phyloP scores from a whole-genome alignment of 2,797 vertebrate species.

The Eulemur albifrons region DNA sequence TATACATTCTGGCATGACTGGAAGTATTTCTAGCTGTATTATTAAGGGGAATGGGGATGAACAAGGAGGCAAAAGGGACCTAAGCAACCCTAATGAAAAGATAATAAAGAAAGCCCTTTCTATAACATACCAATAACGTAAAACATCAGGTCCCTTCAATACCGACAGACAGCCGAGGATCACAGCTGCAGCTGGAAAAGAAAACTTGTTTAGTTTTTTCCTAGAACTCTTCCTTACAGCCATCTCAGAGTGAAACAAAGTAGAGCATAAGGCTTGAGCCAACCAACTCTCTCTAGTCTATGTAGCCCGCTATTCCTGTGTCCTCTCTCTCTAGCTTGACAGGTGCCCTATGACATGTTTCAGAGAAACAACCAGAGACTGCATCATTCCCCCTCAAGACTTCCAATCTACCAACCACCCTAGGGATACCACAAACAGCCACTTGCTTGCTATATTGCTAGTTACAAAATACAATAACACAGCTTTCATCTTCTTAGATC shows the following conservation, averaged over 20 bases:
- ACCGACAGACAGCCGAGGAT: constrained; percentile 95
- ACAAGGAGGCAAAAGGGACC: background rate
- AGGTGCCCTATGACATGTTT: background rate
- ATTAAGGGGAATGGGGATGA: constrained; percentile 26
- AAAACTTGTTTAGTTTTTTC: constrained; percentile 79
- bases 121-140: constrained; percentile 98
- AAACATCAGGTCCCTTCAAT: constrained; percentile 99
- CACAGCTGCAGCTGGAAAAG: constrained; percentile 93
- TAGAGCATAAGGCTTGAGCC: background rate
- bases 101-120: constrained; percentile 54
- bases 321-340: constrained; percentile 2
- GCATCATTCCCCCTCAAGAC: constrained; percentile 21
- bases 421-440: constrained; percentile 55
- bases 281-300: constrained; percentile 22
- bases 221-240: constrained; percentile 40
- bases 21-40: constrained; percentile 58
- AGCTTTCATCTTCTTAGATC: constrained; percentile 47
- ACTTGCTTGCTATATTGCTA: constrained; percentile 40
- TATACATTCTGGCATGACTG: constrained; percentile 45
- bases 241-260: constrained; percentile 10
- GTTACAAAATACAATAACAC: constrained; percentile 39
- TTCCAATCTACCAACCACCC: constrained; percentile 44
- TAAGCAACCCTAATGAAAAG: constrained; percentile 31
- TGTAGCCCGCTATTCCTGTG: background rate
- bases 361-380: background rate